Base-by-base conservation (phyloP, 2,797 vertebrate genomes). In the Sebastes umbrosus region DNA sequence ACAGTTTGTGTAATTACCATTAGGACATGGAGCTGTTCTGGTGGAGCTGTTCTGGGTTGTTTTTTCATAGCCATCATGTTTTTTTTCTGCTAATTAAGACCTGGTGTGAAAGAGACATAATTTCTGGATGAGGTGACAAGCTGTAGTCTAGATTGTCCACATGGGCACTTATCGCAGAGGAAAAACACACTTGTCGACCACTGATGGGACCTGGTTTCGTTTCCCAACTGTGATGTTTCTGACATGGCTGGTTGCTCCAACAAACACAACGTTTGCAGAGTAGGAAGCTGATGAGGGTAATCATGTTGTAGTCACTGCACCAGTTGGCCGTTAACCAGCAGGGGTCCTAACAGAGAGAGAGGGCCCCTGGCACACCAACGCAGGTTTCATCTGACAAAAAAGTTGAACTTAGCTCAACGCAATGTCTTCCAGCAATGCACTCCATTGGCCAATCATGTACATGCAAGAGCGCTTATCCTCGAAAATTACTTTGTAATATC, bases 211-310 rank as follows among this genome's bases (percentile, higher is more conserved):
- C 39, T 68, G 34, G 6, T 77, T 79, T 73, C 13, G 46, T 77
- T 57, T 66, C 14, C 54, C 43, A 50, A 60, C 68, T 68, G 57
- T 71, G 39, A 75, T 50, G 46, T 50, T 79, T 83, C 22, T 69
- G 58, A 25, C 43, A 65, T 24, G 59, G 43, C 29, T 62, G 27
- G 46, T 1, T 71, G 36, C 67, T 76, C 36, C 9, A 8, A 16
- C 39, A 62, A 64, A 79, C 70, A 73, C 27, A 36, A 18, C n/a
- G 58, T 85, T 74, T 68, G 55, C 70, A 31, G 32, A 50, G 43
- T 46, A 69, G 76, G 63, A 73, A 84, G 60, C 75, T 80, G 32
- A 73, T 67, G 68, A 62, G 58, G 29, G 22, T 55, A 79, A 73
- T 73, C 65, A 9, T 31, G 27, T 67, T 10, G 4, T 32, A 32